Percentiles rank a stretch among this genome's conserved stretches.
phyloP scores from a whole-genome alignment of 37 sponge, comb jelly and placozoan species.

The Crambe crambe region DNA sequence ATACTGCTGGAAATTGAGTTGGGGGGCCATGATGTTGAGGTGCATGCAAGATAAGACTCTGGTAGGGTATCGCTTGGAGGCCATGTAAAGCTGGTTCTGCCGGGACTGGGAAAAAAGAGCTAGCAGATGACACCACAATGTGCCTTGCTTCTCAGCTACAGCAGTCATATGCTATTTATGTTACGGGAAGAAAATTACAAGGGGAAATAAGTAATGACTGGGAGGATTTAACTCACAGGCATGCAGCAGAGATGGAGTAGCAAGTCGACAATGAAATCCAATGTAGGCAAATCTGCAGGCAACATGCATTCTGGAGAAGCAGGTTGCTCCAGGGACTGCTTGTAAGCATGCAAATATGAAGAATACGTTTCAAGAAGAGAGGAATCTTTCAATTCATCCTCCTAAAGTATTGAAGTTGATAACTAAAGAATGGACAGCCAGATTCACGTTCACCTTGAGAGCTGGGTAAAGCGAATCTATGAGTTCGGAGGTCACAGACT shows the following conservation, averaged over 20 bases:
- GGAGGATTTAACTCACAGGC: conserved; percentile 26
- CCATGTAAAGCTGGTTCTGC: conserved; percentile 38
- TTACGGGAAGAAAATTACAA: background rate
- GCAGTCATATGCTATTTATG: conserved; percentile 1
- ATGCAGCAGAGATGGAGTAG: conserved; percentile 45
- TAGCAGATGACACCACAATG: conserved; percentile 29
- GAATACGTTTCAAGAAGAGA: conserved; percentile 12
- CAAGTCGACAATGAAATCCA: conserved; percentile 40
- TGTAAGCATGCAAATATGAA: conserved; percentile 17
- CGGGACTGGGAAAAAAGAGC: conserved; percentile 33
- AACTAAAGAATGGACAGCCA: background rate
- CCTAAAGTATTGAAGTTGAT: background rate
- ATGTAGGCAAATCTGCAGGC: conserved; percentile 53
- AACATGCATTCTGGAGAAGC: conserved; percentile 52
- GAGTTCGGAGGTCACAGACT: conserved; percentile 11
- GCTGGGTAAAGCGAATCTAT: conserved; percentile 50
- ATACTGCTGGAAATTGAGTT: conserved; percentile 15
- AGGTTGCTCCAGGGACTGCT: background rate
- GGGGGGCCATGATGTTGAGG: conserved; percentile 35
- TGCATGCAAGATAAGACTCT: conserved; percentile 56
- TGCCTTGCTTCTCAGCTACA: conserved; percentile 1
- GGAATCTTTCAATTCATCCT: conserved; percentile 12
- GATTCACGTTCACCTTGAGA: conserved; percentile 36
- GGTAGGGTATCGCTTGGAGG: background rate
- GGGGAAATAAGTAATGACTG: background rate